Conservation (phyloP, 2,888 invertebrate genomes). For the Sialis fuliginosa region DNA sequence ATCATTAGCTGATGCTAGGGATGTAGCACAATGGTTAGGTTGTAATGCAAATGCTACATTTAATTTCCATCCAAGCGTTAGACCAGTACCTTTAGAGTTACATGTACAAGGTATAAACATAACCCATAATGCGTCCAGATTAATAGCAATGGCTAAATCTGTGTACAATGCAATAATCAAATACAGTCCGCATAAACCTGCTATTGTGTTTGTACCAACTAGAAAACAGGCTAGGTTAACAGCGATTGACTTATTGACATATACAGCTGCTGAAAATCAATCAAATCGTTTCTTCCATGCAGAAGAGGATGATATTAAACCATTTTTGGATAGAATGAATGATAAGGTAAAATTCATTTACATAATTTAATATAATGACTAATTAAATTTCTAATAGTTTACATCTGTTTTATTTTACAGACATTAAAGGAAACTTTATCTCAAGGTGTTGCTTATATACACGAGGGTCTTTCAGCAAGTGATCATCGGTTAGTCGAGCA, state of each 20-base stretch:
- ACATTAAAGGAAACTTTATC: constrained; percentile 80
- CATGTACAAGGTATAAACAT: constrained; percentile 97
- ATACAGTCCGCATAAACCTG: constrained; percentile 69
- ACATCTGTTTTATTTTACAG: constrained; percentile 21
- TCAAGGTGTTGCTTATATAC: constrained; percentile 93
- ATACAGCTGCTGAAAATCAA: constrained; percentile 77
- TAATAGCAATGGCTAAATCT: constrained; percentile 96
- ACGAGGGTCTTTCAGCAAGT: constrained; percentile 73
- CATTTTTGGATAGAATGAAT: constrained; percentile 70
- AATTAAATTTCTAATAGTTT: background rate
- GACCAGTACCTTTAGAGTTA: constrained; percentile 86
- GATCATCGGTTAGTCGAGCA: constrained; percentile 88
- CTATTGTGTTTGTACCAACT: constrained; percentile 80
- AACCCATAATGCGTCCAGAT: constrained; percentile 88
- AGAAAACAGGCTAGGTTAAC: constrained; percentile 83
- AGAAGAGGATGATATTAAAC: constrained; percentile 67
- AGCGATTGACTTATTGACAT: constrained; percentile 88
- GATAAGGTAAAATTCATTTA: constrained; percentile 46
- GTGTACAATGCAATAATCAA: constrained; percentile 84
- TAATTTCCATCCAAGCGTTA: constrained; percentile 96
- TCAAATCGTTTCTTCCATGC: constrained; percentile 82
- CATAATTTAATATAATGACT: background rate
- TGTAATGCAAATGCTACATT: constrained; percentile 86
- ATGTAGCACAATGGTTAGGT: constrained; percentile 92
- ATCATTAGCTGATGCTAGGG: constrained; percentile 86